Percentiles rank a stretch among this genome's conserved stretches.
Evolutionary conservation across 2,113 vertebrate species (phyloP).

Genomic region (Eudorcas thomsonii): DNA sequence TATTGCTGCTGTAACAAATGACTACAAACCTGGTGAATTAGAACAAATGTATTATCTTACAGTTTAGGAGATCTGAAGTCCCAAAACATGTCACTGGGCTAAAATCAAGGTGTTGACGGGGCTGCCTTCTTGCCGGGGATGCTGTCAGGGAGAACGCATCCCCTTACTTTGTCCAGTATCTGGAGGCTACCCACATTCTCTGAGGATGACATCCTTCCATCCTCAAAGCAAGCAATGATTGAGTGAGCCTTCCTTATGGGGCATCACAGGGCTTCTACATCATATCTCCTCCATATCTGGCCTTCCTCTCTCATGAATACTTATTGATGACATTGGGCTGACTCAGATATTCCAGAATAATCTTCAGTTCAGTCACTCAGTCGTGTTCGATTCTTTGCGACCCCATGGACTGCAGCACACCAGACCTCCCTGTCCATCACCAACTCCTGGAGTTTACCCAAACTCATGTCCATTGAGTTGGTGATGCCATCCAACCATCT

Average conservation of each 20-base stretch:
- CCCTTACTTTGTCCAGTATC: background rate
- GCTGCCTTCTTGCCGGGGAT: background rate
- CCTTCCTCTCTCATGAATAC: background rate
- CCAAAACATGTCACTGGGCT: background rate
- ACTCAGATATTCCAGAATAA: background rate
- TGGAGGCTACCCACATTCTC: background rate
- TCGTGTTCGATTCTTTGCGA: background rate
- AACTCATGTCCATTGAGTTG: too few relatives aligned
- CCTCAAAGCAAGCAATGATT: background rate
- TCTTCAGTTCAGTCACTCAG: background rate
- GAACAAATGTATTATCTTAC: background rate
- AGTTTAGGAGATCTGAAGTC: background rate
- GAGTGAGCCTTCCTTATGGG: background rate
- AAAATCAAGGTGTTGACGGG: background rate
- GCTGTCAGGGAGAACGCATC: background rate
- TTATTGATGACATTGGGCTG: background rate
- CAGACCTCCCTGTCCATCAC: background rate
- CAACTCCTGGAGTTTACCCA: background rate
- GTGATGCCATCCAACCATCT: too few relatives aligned
- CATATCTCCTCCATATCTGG: background rate
- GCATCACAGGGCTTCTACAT: background rate
- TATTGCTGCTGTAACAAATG: background rate
- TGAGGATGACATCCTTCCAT: background rate
- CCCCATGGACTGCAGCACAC: background rate
- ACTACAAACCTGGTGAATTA: background rate